These are phyloP conservation scores for Conopomorpha cramerella DNA, from an alignment of 1,140 invertebrate species.

Conservation along the genomic window DNA sequence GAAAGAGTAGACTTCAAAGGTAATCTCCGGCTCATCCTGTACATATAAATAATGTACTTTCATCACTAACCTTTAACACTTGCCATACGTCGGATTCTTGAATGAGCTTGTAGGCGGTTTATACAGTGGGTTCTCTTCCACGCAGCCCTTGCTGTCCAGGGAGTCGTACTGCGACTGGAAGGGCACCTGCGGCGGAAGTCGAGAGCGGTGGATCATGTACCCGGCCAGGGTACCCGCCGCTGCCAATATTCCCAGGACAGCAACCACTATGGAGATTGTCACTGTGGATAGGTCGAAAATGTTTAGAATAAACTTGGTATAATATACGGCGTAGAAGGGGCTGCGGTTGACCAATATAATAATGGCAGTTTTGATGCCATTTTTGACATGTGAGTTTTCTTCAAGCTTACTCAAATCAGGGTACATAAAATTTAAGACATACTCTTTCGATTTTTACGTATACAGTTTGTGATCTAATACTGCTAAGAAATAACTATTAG, in stretches of 20 bases:
- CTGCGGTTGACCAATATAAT: too few species aligned
- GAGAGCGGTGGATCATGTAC: constrained; percentile 73
- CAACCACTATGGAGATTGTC: constrained; percentile 22
- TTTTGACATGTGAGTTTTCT: too few species aligned
- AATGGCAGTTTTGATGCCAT: too few species aligned
- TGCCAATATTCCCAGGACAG: constrained; percentile 83
- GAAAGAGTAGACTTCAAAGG: too few species aligned
- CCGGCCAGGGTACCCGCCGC: constrained; percentile 81
- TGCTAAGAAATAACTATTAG: too few species aligned
- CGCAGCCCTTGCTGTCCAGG: constrained; percentile 80
- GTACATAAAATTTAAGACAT: too few species aligned
- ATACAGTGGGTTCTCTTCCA: constrained; percentile 48
- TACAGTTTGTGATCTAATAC: too few species aligned
- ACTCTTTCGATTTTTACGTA: too few species aligned
- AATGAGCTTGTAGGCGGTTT: constrained; percentile 46
- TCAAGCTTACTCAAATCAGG: too few species aligned
- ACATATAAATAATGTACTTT: too few species aligned
- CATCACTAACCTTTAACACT: constrained; percentile 20
- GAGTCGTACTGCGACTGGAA: constrained; percentile 83
- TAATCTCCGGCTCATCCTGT: too few species aligned
- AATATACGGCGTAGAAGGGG: too few species aligned
- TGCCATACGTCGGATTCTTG: constrained; percentile 49
- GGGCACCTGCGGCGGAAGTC: constrained; percentile 79
- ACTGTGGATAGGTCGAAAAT: constrained; percentile 12
- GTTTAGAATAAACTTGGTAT: background rate